These are phyloP conservation scores for Perognathus longimembris DNA, from an alignment of 2,113 vertebrate species.

Conservation along the genomic window DNA sequence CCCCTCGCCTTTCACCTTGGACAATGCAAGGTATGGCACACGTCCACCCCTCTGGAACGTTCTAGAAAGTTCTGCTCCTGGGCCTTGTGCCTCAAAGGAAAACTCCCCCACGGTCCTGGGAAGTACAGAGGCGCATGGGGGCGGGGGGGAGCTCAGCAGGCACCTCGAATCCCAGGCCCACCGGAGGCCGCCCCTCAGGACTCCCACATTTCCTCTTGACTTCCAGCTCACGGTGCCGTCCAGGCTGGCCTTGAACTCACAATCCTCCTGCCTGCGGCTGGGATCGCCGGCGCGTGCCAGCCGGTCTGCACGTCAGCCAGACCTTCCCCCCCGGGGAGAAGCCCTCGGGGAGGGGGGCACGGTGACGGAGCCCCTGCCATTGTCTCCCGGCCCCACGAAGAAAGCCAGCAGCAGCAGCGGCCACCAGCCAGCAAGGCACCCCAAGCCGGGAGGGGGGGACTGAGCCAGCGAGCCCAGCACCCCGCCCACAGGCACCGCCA, in stretches of 20 bases:
- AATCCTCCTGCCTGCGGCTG: neutral
- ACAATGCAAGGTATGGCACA: rapidly evolving
- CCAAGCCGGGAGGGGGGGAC: no score
- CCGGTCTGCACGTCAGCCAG: neutral
- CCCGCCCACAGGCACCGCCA: no score
- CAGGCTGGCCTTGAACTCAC: no score
- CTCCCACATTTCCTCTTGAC: no score
- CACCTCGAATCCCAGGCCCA: neutral
- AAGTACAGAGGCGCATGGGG: neutral
- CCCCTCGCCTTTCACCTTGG: neutral
- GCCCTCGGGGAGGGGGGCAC: neutral
- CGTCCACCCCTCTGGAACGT: neutral
- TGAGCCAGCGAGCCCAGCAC: no score
- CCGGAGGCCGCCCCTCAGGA: rapidly evolving
- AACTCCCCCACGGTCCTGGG: neutral
- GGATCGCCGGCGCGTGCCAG: no score
- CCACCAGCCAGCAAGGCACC: no score
- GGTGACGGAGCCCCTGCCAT: neutral
- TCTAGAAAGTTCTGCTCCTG: neutral
- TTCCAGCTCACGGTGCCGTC: no score
- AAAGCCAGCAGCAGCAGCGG: no score
- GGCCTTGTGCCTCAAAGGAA: neutral
- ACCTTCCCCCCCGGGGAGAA: no score
- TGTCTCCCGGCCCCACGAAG: no score
- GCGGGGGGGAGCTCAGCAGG: neutral